Base-by-base conservation (phyloP, 2,113 vertebrate species). In the Hypocryptadius cinnamomeus region DNA sequence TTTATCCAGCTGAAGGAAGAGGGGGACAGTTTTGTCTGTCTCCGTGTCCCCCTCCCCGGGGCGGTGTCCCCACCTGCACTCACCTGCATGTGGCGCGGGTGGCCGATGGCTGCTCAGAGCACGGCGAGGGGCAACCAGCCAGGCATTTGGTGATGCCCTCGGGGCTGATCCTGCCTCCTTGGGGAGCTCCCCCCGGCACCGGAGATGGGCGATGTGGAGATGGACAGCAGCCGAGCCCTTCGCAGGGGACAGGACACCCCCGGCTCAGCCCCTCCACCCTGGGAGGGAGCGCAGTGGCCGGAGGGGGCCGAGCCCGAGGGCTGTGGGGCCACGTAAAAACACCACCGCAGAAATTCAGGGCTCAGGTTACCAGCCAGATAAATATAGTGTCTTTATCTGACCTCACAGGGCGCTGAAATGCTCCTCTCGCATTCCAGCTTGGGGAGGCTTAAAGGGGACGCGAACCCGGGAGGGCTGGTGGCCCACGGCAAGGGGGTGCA, bases 331-430 rank as follows among this genome's bases (percentile, higher is more conserved):
- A 6, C 30, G 73, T 85, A 87, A 93, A 95, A 91, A 92, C n/a
- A 45, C 45, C 65, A 80, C 57, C 10, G 31, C 83, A 94, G 96
- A 97, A 97, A 97, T 96, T 97, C 88, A 89, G 35, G 56, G 97
- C 97, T 98, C 97, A 85, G 96, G 97, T 98, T 98, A 97, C 97
- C 6, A 8, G 78, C 79, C 94, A 51, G 97, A 98, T 98, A 98
- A 97, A 98, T 98, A 98, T 98, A 98, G 98, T 94, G 97, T 97
- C 97, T 98, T 91, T 98, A 98, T 98, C 97, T 98, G 98, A 97
- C 97, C 97, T 98, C 97, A n/a, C 79, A 78, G 97, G 94, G 97
- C 81, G 51, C 91, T 25, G 85, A 95, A 86, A 91, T 68, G 89
- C 94, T 96, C 96, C 93, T 91, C 96, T 97, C 68, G n/a, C 96